Base-by-base conservation (phyloP, 2,113 vertebrate species). In the Choloepus hoffmanni region DNA sequence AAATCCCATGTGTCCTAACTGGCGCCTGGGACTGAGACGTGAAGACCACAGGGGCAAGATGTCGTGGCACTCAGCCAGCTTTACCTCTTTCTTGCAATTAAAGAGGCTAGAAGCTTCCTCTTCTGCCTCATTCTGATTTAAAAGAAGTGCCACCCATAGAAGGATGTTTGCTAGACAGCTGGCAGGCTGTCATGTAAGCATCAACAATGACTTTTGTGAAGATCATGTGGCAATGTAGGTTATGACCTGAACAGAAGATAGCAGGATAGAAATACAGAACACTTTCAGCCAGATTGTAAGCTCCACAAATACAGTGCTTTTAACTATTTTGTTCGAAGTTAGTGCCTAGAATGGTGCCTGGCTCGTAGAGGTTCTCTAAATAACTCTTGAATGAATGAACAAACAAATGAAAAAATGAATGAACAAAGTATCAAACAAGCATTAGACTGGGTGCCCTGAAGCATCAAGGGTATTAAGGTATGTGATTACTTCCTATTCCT, bases 121-220 rank as follows among this genome's bases (percentile, higher is more conserved):
- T n/a, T 43, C 30, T 67, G 30, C 12, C 23, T 74, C 48, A 11
- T 40, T 62, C 43, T 87, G 68, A 48, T 40, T 40, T 85, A 67
- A 86, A 63, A 63, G 53, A 74, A n/a, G n/a, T 33, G 36, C 48
- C 12, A n/a, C 40, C 28, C n/a, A 7, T 62, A 0, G 5, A 16
- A 45, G 45, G 18, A 28, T 36, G 45, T 10, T 50, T 23, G 60
- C 62, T 6, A 55, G 70, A 55, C 21, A 68, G 30, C n/a, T n/a
- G 28, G 0, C 4, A 40, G 58, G 8, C 62, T 50, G 83, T 4
- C 7, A 0, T 33, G 19, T 1, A 40, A n/a, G 53, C 45, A 36
- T 30, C 33, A 23, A 43, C 55, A 50, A 5, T 9, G 58, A 63
- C 70, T 63, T 85, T 85, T 62, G 81, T 43, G n/a, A 53, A 26